Base-by-base conservation (phyloP, 1,140 invertebrate species). In the Caenorhabditis tropicalis region DNA sequence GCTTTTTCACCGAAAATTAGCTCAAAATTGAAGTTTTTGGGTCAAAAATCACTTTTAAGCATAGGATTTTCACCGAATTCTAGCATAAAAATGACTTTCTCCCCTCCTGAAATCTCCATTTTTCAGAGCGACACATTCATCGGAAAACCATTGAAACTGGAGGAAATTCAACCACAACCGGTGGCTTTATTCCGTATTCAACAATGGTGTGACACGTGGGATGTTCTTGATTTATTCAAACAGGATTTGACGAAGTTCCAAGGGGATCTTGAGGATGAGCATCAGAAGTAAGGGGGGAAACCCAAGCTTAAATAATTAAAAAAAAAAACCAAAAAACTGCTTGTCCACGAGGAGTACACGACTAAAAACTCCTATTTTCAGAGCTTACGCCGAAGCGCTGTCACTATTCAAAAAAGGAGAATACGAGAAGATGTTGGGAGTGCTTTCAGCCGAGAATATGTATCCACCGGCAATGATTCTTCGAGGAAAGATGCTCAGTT, bases 191-290 rank as follows among this genome's bases (percentile, higher is more conserved):
- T 74, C 65, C n/a, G 65, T 43, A 74, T 74, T n/a, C 65, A 74
- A n/a, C 65, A 74, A n/a, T 74, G 65, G 65, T 74, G 65, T 43
- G 65, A 74, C 27, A 74, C 65, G 10, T 74, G 65, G 65, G 65
- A 74, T 24, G 36, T 74, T 27, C 36, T 74, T 7, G 65, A 74
- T 74, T 29, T 74, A 10, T 74, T 74, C 36, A 74, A 74, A 15
- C 43, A 29, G 43, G 65, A 74, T 46, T 24, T 74, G n/a, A 74
- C 65, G 6, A 74, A 31, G 16, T 74, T 74, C 65, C 36, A 74
- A 43, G 36, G 36, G 3, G 65, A 74, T 43, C 36, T 74, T 12
- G n/a, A 43, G 2, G 33, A n/a, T 74, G 65, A 74, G 15, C n/a
- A 74, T 24, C 65, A 74, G n/a, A 74, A 74, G 65, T 74, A 24